phyloP scores from a whole-genome alignment of 2,797 vertebrate genomes.

The Poecile montanus region DNA sequence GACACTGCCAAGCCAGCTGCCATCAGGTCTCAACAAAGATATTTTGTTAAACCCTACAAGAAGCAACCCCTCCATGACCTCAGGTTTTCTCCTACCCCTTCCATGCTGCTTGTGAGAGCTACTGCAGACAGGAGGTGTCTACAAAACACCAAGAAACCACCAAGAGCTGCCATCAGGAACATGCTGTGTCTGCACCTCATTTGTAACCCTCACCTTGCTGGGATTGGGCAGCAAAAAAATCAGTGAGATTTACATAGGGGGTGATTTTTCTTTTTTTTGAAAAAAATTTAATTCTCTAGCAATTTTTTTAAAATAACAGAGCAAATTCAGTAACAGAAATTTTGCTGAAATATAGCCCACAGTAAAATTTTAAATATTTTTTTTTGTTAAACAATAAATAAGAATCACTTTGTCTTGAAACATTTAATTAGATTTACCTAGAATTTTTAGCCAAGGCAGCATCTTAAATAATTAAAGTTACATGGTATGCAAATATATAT shows the following conservation, averaged over 20 bases:
- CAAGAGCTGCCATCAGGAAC: neutral
- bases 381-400: neutral
- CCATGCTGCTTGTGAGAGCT: neutral
- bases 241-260: neutral
- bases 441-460: neutral
- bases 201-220: neutral
- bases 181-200: no score
- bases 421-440: neutral
- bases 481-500: neutral
- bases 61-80: neutral
- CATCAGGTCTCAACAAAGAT: neutral
- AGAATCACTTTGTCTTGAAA: neutral
- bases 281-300: neutral
- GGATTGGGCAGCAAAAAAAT: neutral
- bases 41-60: neutral
- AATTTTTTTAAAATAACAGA: neutral
- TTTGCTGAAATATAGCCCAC: neutral
- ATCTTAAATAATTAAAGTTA: neutral
- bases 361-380: neutral
- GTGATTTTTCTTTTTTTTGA: accelerated
- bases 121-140: accelerated
- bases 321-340: neutral
- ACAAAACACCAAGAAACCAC: neutral
- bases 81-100: neutral
- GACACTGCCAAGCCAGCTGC: neutral